Percentiles rank a stretch among this genome's conserved stretches.
Evolutionary conservation across 2,113 vertebrate species (phyloP).

Genomic region (Anhinga anhinga): DNA sequence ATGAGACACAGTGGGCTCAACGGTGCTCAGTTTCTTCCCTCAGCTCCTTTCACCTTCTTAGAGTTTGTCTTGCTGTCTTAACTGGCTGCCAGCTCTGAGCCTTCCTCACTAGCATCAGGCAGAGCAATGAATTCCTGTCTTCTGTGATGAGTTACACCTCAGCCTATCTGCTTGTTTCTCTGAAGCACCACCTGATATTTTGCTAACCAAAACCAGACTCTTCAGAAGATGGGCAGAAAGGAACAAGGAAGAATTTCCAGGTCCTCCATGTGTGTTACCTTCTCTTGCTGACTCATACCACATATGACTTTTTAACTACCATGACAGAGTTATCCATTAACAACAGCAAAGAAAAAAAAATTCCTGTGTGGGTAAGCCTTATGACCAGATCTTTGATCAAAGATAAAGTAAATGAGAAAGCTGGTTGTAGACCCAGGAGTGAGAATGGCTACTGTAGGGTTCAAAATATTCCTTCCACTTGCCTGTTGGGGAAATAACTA

Average conservation of each 20-base stretch:
- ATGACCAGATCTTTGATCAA: not conserved
- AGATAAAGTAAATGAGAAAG: not conserved
- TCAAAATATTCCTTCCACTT: not conserved
- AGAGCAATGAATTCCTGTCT: not conserved
- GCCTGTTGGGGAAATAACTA: not conserved
- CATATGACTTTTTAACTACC: not conserved
- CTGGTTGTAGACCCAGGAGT: not conserved
- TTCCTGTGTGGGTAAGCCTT: not conserved
- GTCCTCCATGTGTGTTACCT: not conserved
- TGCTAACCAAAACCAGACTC: not conserved
- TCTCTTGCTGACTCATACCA: not conserved
- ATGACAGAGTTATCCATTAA: conserved; percentile 1
- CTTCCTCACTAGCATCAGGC: not conserved
- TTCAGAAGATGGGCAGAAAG: not conserved
- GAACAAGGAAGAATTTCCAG: not conserved
- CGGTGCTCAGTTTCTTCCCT: not conserved
- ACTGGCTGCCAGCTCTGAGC: not conserved
- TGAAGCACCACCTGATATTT: not conserved
- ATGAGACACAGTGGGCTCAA: not conserved
- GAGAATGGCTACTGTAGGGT: not conserved
- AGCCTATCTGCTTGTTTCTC: not conserved
- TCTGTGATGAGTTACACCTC: not conserved
- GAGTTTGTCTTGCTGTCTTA: not conserved
- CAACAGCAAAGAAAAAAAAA: not conserved
- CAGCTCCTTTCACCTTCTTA: not conserved